Evolutionary conservation across 2,113 vertebrate species (phyloP), one percentile per base, ranked within the genome.

Genomic region (Alouatta palliata): DNA sequence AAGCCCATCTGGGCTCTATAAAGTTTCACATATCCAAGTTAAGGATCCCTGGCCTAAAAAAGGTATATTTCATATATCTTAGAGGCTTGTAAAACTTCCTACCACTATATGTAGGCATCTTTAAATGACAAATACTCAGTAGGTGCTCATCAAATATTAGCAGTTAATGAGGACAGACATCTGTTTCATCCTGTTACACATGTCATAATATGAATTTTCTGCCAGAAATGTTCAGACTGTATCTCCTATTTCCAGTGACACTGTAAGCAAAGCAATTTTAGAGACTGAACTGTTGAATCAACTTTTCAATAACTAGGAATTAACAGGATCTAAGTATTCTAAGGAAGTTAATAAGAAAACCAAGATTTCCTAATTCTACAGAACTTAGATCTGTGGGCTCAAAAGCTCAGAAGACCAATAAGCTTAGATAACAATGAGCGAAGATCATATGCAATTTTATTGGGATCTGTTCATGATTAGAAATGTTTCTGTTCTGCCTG

Each of bases 301-400:
- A 92, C 27, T 3, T 83, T 76, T 87, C 45, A 94, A 64, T 87
- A 94, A 90, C 32, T 56, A 96, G 61, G 6, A 82, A 79, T 91
- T 96, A 92, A 88, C 21, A 87, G 45, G 35, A 70, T 84, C 21
- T 76, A 80, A 76, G 40, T 32, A 95, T 25, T 20, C 54, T 83
- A 82, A 92, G 89, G 75, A 92, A 87, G 25, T 86, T 95, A 77
- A 88, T 79, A 73, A 86, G 32, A 91, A 96, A 96, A 92, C 37
- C 30, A 96, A 84, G 58, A 68, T 68, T 86, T 66, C 30, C 52
- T 17, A 54, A 30, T 96, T 93, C 43, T 80, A n/a, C 0, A 77
- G 64, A 85, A 95, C 19, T 94, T 87, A 68, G 27, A 58, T 96
- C 35, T 90, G 4, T 9, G 47, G 19, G 14, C 11, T 84, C 75